Conservation (phyloP, 2,113 vertebrate genomes). For the Callipepla californica region DNA sequence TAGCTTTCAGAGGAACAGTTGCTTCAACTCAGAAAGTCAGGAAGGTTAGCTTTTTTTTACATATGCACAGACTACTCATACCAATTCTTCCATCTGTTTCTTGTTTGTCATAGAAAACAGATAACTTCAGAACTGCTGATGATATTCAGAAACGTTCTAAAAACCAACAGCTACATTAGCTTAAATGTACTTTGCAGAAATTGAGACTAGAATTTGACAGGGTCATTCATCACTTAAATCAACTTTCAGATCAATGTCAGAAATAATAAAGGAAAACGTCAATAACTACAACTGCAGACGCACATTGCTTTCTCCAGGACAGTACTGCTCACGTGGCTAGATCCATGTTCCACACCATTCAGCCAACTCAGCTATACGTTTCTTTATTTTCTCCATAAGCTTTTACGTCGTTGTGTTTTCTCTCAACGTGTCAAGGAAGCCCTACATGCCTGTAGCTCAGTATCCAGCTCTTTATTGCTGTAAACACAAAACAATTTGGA, state of each 20-base stretch:
- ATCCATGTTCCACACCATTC: not conserved
- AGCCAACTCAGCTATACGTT: not conserved
- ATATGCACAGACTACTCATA: not conserved
- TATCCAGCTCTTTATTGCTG: constrained; percentile 55
- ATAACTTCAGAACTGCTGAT: not conserved
- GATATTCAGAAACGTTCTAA: not conserved
- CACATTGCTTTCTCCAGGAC: not conserved
- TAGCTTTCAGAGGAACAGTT: constrained; percentile 34
- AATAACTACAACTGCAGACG: not conserved
- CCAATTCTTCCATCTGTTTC: constrained; percentile 34
- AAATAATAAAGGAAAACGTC: not conserved
- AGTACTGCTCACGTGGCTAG: not conserved
- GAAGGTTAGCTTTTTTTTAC: not conserved
- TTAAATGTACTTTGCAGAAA: not conserved
- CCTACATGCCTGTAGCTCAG: constrained; percentile 28
- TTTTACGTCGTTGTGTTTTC: constrained; percentile 43
- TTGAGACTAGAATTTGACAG: not conserved
- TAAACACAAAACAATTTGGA: constrained; percentile 42
- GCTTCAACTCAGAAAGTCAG: constrained; percentile 8
- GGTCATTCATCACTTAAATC: not conserved
- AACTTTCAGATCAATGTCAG: not conserved
- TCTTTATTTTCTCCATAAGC: not conserved
- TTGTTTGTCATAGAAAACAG: constrained; percentile 18
- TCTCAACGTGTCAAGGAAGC: constrained; percentile 73
- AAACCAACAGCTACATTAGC: not conserved